Conservation (phyloP, 2,888 invertebrate genomes). For the Zootermopsis nevadensis region DNA sequence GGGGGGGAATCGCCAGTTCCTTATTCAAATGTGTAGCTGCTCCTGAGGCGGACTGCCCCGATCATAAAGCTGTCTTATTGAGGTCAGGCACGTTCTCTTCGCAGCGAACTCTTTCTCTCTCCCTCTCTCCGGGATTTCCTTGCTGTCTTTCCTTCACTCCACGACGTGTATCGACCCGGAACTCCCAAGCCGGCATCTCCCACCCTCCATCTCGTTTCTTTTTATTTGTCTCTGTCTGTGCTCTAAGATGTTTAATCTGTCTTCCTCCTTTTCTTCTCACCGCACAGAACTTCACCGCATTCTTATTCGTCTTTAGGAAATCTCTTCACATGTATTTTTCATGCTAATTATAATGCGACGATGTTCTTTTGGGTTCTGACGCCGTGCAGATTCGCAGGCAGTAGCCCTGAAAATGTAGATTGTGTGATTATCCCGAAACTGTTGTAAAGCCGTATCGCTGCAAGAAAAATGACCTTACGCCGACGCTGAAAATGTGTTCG, state of each 20-base stretch:
- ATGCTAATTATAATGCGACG: background rate
- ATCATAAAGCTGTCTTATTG: constrained; percentile 30
- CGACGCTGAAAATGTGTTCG: too few species aligned
- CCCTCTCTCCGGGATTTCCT: too few species aligned
- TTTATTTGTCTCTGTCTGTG: constrained; percentile 26
- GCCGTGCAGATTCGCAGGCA: too few species aligned
- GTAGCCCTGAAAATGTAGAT: too few species aligned
- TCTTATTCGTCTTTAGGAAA: background rate
- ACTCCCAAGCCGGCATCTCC: constrained; percentile 13
- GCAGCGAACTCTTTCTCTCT: background rate
- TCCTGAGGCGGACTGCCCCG: background rate
- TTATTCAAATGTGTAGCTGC: constrained; percentile 11
- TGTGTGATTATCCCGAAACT: too few species aligned
- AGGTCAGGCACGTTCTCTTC: constrained; percentile 42
- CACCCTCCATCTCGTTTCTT: background rate
- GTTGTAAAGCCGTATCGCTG: too few species aligned
- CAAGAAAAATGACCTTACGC: too few species aligned
- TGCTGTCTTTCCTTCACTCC: background rate
- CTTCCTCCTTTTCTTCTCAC: background rate
- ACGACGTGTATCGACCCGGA: constrained; percentile 8
- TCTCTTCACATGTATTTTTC: background rate
- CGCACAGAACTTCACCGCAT: background rate
- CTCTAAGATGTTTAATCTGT: constrained; percentile 12
- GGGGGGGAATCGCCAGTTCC: background rate
- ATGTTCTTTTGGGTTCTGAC: too few species aligned